These are phyloP conservation scores for Galerucella calmariensis DNA, from an alignment of 2,888 invertebrate genomes.

Conservation along the genomic window DNA sequence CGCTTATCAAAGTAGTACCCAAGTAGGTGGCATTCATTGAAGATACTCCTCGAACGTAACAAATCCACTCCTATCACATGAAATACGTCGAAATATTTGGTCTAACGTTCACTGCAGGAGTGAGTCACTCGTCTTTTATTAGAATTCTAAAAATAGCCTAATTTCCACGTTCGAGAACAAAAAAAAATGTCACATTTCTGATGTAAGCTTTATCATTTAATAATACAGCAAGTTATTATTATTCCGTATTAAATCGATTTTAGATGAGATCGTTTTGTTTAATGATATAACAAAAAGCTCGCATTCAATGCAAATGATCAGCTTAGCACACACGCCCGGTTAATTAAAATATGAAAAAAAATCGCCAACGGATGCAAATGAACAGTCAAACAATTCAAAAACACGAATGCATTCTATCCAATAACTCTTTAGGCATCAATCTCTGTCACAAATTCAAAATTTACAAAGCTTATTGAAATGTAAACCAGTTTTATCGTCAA, in stretches of 20 bases:
- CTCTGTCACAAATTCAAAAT: constrained; percentile 36
- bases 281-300: neutral
- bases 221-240: neutral
- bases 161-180: too few species aligned
- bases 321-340: neutral
- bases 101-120: too few species aligned
- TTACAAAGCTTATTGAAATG: constrained; percentile 36
- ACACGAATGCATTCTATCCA: constrained; percentile 28
- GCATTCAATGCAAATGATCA: constrained; percentile 5
- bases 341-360: constrained; percentile 17
- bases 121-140: too few species aligned
- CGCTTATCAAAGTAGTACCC: too few species aligned
- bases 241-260: too few species aligned
- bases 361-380: constrained; percentile 19
- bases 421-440: constrained; percentile 34
- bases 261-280: neutral
- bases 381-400: constrained; percentile 25
- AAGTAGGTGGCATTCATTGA: too few species aligned
- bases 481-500: constrained; percentile 38
- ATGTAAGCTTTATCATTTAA: neutral
- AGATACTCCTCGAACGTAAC: too few species aligned
- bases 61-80: too few species aligned
- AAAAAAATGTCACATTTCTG: too few species aligned
- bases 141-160: too few species aligned
- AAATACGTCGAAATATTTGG: too few species aligned